Evolutionary conservation across 2,113 vertebrate species (phyloP).

Genomic region (Martes martes): DNA sequence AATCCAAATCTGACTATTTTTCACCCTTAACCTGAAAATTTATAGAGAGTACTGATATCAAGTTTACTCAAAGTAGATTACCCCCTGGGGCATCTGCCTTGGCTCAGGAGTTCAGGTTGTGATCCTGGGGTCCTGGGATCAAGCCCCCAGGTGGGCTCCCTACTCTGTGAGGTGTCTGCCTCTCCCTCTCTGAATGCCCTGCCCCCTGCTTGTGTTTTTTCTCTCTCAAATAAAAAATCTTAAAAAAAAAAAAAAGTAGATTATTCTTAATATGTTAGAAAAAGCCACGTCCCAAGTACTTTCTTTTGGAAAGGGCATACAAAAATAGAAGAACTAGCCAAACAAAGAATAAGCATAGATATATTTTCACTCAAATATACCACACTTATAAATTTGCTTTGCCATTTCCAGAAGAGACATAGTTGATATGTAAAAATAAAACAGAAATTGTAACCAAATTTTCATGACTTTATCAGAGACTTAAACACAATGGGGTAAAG

Average conservation of each 20-base stretch:
- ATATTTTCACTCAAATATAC: constrained; percentile 4
- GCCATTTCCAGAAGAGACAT: constrained; percentile 11
- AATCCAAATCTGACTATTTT: constrained; percentile 22
- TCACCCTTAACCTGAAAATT: not conserved
- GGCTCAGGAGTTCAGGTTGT: not conserved
- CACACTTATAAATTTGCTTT: constrained; percentile 1
- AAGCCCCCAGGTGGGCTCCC: not conserved
- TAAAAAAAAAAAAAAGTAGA: not conserved
- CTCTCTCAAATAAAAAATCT: not conserved
- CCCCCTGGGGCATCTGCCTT: not conserved
- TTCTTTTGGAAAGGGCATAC: not conserved
- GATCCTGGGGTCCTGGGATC: not conserved
- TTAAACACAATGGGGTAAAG: constrained; percentile 21
- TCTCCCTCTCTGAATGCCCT: not conserved
- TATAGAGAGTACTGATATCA: not conserved
- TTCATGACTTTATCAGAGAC: constrained; percentile 40
- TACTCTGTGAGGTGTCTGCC: not conserved
- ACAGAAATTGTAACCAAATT: constrained; percentile 36
- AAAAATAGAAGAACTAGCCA: not conserved
- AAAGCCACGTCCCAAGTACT: constrained; percentile 30
- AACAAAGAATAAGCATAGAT: not conserved
- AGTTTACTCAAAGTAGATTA: not conserved
- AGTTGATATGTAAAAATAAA: constrained; percentile 50
- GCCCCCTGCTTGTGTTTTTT: not conserved
- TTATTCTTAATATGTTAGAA: not conserved